phyloP scores from a whole-genome alignment of 1,140 invertebrate genomes.

The Nasonia giraulti region DNA sequence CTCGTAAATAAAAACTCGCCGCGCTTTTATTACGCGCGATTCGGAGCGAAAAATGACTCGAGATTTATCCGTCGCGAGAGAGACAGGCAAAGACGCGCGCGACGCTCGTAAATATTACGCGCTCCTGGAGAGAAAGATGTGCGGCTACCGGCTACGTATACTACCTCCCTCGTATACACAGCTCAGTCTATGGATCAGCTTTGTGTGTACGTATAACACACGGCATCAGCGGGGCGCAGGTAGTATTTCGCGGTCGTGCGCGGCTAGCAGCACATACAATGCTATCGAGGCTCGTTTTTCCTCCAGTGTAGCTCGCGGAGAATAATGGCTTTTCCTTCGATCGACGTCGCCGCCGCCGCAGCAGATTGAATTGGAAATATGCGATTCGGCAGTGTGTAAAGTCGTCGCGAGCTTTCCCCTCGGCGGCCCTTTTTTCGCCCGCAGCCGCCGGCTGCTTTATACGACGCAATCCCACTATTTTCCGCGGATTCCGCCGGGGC shows the following conservation, averaged over 20 bases:
- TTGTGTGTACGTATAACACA: conserved; percentile 21
- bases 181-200: background rate
- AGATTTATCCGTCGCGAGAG: conserved; percentile 29
- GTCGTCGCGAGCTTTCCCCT: conserved; percentile 59
- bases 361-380: conserved; percentile 68
- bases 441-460: background rate
- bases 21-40: conserved; percentile 35
- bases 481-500: background rate
- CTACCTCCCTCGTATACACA: background rate
- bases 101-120: conserved; percentile 50
- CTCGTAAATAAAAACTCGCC: conserved; percentile 32
- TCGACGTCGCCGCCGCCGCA: conserved; percentile 50
- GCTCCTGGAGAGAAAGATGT: conserved; percentile 12
- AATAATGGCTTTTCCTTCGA: conserved; percentile 66
- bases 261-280: conserved; percentile 30
- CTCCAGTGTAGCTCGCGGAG: conserved; percentile 42
- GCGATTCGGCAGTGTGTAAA: conserved; percentile 66
- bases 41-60: conserved; percentile 37
- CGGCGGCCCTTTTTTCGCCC: background rate
- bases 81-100: conserved; percentile 5
- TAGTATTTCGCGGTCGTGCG: conserved; percentile 49
- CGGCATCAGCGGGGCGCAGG: background rate
- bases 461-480: conserved; percentile 38
- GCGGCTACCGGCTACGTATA: conserved; percentile 43
- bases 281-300: conserved; percentile 45